Percentiles rank a stretch among this genome's conserved stretches.
Conservation (phyloP, 2,797 vertebrate species). For the Coccyzus lansbergi region DNA sequence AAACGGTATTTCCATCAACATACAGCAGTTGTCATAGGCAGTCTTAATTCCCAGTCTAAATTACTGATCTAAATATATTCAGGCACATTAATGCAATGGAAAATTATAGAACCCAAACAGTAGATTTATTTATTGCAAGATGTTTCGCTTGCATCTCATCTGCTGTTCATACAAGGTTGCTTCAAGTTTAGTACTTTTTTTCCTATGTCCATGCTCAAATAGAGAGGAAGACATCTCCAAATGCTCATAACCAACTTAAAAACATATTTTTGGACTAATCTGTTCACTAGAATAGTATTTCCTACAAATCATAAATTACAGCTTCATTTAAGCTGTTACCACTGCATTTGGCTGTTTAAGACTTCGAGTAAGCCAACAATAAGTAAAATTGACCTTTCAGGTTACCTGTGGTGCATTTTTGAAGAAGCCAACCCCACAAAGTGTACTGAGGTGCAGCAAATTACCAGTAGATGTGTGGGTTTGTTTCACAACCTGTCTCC, state of each 20-base stretch:
- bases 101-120: slow-evolving; percentile 52
- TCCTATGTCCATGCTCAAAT: not conserved
- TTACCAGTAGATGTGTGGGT: not conserved
- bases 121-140: slow-evolving; percentile 49
- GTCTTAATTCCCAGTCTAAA: slow-evolving; percentile 60
- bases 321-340: not conserved
- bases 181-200: slow-evolving; percentile 36
- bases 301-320: not conserved
- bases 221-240: not conserved
- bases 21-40: slow-evolving; percentile 51
- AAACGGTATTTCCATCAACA: slow-evolving; percentile 35
- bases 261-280: not conserved
- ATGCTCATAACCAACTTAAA: not conserved
- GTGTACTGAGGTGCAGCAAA: not conserved
- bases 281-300: not conserved
- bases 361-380: not conserved
- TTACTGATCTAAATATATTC: slow-evolving; percentile 61
- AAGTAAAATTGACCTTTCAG: not conserved
- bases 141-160: slow-evolving; percentile 20
- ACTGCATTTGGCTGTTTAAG: not conserved
- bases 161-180: slow-evolving; percentile 29
- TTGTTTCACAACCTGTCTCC: not conserved
- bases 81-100: slow-evolving; percentile 57
- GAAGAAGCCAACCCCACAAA: not conserved
- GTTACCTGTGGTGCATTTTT: not conserved